Evolutionary conservation across 2,888 invertebrate species (phyloP).

Genomic region (Pocota personata): DNA sequence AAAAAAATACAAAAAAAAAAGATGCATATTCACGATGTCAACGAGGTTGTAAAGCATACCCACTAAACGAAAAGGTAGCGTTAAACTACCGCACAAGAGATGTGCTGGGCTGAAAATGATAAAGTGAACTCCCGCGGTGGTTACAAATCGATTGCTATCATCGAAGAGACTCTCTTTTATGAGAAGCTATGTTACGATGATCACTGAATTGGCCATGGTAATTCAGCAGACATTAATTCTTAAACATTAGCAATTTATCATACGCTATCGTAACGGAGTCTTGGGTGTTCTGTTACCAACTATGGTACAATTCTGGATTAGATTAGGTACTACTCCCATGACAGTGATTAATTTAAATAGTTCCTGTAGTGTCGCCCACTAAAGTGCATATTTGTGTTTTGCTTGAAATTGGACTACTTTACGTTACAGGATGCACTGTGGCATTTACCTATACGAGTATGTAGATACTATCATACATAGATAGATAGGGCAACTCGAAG

Average conservation of each 20-base stretch:
- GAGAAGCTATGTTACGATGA: background rate
- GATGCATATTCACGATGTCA: constrained; percentile 9
- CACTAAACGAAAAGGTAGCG: too few species aligned
- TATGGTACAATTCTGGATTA: background rate
- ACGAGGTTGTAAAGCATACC: background rate
- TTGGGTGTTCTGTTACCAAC: background rate
- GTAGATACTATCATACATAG: too few species aligned
- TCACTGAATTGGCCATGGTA: background rate
- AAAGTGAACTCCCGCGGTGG: background rate
- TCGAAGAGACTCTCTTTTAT: background rate
- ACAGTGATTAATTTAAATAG: too few species aligned
- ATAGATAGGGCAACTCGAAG: too few species aligned
- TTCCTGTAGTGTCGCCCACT: too few species aligned
- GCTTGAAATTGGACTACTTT: too few species aligned
- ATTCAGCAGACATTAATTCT: background rate
- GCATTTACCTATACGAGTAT: too few species aligned
- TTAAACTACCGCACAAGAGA: background rate
- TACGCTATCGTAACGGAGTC: background rate
- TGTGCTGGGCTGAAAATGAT: background rate
- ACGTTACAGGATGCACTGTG: too few species aligned
- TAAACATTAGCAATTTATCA: background rate
- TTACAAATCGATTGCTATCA: constrained; percentile 23
- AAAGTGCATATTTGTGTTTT: too few species aligned
- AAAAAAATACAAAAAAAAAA: background rate
- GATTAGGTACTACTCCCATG: too few species aligned